Evolutionary conservation across 37 sponge, comb jelly and placozoan genomes (phyloP), one percentile per base, ranked within the genome.

Genomic region (Spongia lamella): DNA sequence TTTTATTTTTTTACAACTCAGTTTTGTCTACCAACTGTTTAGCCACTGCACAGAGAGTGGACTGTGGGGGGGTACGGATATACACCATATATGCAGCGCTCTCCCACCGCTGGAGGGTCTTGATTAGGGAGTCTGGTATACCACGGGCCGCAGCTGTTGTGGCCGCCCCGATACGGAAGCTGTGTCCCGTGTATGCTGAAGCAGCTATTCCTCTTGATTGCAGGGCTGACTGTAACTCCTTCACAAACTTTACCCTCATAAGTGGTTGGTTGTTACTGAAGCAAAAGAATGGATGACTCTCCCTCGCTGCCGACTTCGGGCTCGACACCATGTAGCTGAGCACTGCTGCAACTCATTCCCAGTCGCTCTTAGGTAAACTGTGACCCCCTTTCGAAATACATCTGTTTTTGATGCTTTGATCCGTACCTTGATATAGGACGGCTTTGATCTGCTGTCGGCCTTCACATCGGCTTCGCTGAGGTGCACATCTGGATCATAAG

Each of bases 391-490:
- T 29, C 62, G 11, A 19, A 60, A 60, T 11, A 11, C 27, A 29
- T 60, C 62, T 11, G 62, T 60, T 60, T 60, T 60, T 11, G 62
- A 60, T 11, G 11, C 11, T 60, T 60, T 60, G 15, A 60, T 60
- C n/a, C 62, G 15, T 11, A 60, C 21, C n/a, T n/a, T n/a, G n/a
- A n/a, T n/a, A n/a, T n/a, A n/a, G n/a, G n/a, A n/a, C n/a, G n/a
- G n/a, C n/a, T n/a, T n/a, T n/a, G n/a, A n/a, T n/a, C n/a, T n/a
- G n/a, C n/a, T n/a, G n/a, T n/a, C n/a, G n/a, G n/a, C n/a, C n/a
- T n/a, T n/a, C n/a, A n/a, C n/a, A n/a, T n/a, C n/a, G n/a, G n/a
- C n/a, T n/a, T n/a, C n/a, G n/a, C n/a, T n/a, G n/a, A n/a, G n/a
- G n/a, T n/a, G n/a, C n/a, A n/a, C n/a, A n/a, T n/a, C n/a, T n/a